These are phyloP conservation scores for Lasius fuliginosus DNA, from an alignment of 2,888 invertebrate genomes.

Conservation along the genomic window DNA sequence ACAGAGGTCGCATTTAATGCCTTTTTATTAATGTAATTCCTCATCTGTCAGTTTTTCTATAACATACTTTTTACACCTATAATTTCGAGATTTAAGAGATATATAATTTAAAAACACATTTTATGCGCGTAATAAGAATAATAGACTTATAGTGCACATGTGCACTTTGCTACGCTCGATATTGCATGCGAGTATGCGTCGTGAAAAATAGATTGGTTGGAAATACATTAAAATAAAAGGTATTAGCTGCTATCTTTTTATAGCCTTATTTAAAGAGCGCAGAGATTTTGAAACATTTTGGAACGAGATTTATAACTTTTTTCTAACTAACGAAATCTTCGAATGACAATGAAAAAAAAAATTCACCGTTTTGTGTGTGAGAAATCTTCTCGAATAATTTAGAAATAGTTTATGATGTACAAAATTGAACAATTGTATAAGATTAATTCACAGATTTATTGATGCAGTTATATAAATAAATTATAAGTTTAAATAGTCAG, in stretches of 20 bases:
- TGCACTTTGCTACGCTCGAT: not conserved
- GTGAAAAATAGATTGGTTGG: conserved; percentile 15
- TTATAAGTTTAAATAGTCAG: conserved; percentile 47
- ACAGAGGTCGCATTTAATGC: conserved; percentile 9
- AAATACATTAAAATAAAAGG: conserved; percentile 12
- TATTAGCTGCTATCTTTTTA: conserved; percentile 14
- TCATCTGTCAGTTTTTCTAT: not conserved
- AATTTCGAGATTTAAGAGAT: not conserved
- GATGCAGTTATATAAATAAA: conserved; percentile 30
- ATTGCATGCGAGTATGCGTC: not conserved
- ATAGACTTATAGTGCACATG: not conserved
- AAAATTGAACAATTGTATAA: conserved; percentile 1
- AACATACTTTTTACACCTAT: not conserved
- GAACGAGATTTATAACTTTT: not conserved
- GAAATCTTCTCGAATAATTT: not conserved
- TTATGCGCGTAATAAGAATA: not conserved
- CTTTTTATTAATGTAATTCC: conserved; percentile 18
- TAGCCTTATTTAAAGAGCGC: not conserved
- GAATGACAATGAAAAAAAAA: not conserved
- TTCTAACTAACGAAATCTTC: not conserved
- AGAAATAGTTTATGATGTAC: not conserved
- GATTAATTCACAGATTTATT: not conserved
- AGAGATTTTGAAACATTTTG: not conserved
- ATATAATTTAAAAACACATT: conserved; percentile 2
- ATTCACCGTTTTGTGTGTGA: not conserved